Evolutionary conservation across 2,113 vertebrate genomes (phyloP).

Genomic region (Apodemus speciosus): DNA sequence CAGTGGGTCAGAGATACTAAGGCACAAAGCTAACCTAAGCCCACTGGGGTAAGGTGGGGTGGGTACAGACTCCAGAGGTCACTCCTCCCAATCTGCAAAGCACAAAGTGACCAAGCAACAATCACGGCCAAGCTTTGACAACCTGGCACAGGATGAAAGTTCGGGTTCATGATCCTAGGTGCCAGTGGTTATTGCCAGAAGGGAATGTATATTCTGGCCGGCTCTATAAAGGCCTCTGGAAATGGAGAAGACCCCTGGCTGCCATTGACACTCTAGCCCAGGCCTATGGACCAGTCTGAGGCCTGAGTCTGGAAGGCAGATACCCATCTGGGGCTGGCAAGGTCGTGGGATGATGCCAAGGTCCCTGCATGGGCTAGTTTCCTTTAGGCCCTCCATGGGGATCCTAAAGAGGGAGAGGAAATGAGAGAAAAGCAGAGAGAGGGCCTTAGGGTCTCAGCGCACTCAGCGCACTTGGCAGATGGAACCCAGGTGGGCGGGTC

Average conservation of each 20-base stretch:
- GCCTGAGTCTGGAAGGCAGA: background rate
- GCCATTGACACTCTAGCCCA: background rate
- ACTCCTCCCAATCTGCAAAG: background rate
- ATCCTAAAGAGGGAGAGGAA: background rate
- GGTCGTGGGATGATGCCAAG: background rate
- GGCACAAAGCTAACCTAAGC: constrained; percentile 78
- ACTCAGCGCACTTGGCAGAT: background rate
- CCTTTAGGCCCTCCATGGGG: background rate
- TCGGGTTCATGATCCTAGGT: background rate
- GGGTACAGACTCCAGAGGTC: background rate
- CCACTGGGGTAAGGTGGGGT: constrained; percentile 35
- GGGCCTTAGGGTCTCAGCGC: background rate
- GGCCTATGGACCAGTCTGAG: background rate
- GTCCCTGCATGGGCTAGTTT: background rate
- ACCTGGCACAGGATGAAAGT: background rate
- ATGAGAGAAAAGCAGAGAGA: background rate
- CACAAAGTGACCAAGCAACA: constrained; percentile 51
- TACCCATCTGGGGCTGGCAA: background rate
- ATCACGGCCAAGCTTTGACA: background rate
- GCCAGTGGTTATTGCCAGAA: constrained; percentile 25
- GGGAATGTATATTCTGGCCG: background rate
- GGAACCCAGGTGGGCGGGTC: background rate
- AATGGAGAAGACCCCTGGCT: background rate
- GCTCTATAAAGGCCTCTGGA: constrained; percentile 12
- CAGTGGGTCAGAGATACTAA: constrained; percentile 64